These are phyloP conservation scores for Leptogaster cylindrica DNA, from an alignment of 2,888 invertebrate genomes.

Conservation along the genomic window DNA sequence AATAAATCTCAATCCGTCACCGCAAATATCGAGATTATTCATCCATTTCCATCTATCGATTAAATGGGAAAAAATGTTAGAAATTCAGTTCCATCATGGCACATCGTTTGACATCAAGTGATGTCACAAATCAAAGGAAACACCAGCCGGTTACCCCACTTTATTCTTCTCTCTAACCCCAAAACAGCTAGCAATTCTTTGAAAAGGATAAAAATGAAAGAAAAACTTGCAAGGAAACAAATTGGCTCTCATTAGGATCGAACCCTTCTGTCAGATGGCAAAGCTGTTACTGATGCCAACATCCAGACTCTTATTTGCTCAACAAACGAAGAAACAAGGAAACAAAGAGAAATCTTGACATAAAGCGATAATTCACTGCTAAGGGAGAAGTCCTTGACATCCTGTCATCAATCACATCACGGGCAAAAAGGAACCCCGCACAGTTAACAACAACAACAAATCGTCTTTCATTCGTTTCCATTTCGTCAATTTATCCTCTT, in stretches of 20 bases:
- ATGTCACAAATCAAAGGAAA: constrained; percentile 40
- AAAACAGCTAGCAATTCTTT: background rate
- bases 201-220: constrained; percentile 4
- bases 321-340: constrained; percentile 38
- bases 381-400: constrained; percentile 42
- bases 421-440: constrained; percentile 38
- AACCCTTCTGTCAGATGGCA: constrained; percentile 36
- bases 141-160: constrained; percentile 6
- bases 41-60: constrained; percentile 13
- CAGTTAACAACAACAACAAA: constrained; percentile 38
- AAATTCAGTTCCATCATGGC: constrained; percentile 29
- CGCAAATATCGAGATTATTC: constrained; percentile 19
- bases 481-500: constrained; percentile 41
- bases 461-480: constrained; percentile 41
- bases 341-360: constrained; percentile 40
- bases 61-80: constrained; percentile 10
- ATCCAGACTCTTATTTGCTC: constrained; percentile 32
- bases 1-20: constrained; percentile 18
- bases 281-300: constrained; percentile 24
- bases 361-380: constrained; percentile 40
- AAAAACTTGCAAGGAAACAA: constrained; percentile 35
- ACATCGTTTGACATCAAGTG: constrained; percentile 37
- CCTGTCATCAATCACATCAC: constrained; percentile 43
- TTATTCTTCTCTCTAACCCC: too few species aligned
- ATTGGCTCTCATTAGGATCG: constrained; percentile 41